Base-by-base conservation (phyloP, 2,797 vertebrate species). In the Oryzias sinensis region DNA sequence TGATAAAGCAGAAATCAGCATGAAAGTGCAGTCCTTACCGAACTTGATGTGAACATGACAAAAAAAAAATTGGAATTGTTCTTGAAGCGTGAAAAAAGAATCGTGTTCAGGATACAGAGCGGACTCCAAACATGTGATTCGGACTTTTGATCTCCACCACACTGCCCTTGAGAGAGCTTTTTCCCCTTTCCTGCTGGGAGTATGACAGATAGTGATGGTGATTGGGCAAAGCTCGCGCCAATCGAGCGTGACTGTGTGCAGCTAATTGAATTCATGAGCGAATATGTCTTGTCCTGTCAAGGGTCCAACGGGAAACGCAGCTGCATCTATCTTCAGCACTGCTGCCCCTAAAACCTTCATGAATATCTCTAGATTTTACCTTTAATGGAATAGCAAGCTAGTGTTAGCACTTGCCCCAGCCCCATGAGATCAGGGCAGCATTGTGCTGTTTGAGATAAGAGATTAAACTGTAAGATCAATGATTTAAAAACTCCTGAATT, bases 251-350 rank as follows among this genome's bases (percentile, higher is more conserved):
- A 57, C 81, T 56, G 68, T 59, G 62, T 74, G 79, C 77, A 88
- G 78, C 90, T 92, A 89, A 90, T 92, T 91, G 84, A 91, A 89
- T 90, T 88, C 77, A 84, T 87, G 87, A 90, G 82, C 52, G 54
- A 89, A 88, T 84, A 81, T 71, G 73, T 86, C 79, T 80, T 83
- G 76, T 81, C 80, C 79, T 65, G 80, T 80, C 66, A 58, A 72
- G 76, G 81, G 86, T 87, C 87, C 80, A n/a, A 57, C 22, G 75
- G 85, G 85, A 83, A 68, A 49, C 62, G 49, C 56, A 15, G 63
- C 65, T 14, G 55, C 78, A 88, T 90, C 81, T 81, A 76, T 90
- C 81, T 83, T 77, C 56, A 20, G 51, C 65, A 58, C 65, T 65
- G 59, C 60, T 20, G 64, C 59, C 56, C 14, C 68, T 76, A 80